phyloP scores from a whole-genome alignment of 2,113 vertebrate species.

The Myotis lucifugus region DNA sequence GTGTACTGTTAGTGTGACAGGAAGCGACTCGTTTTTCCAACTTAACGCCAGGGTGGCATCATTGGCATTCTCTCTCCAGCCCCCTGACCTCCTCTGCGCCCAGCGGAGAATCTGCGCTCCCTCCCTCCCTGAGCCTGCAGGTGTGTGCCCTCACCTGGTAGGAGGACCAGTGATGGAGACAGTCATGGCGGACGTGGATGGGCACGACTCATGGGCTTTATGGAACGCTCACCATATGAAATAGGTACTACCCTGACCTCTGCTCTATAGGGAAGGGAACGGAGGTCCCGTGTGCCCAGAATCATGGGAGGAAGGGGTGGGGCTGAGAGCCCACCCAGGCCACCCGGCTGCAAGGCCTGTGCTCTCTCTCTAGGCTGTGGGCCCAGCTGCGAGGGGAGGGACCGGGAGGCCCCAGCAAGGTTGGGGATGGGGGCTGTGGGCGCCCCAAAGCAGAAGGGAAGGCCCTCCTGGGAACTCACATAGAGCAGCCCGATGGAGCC shows the following conservation, averaged over 20 bases:
- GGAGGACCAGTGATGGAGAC: neutral
- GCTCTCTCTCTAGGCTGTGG: neutral
- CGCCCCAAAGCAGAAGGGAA: neutral
- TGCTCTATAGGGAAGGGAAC: neutral
- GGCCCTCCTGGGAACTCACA: neutral
- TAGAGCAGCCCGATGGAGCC: neutral
- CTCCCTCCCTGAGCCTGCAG: neutral
- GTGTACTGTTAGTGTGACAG: neutral
- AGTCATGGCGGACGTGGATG: accelerated
- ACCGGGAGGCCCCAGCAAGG: neutral
- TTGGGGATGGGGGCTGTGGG: neutral
- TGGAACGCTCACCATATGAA: too few species aligned
- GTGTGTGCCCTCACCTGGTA: accelerated
- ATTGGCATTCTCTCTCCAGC: neutral
- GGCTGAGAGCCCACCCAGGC: too few species aligned
- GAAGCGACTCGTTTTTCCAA: too few species aligned
- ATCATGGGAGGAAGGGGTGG: neutral
- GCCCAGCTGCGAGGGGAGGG: neutral
- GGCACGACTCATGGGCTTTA: too few species aligned
- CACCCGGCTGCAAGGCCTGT: neutral
- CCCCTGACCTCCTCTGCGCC: neutral
- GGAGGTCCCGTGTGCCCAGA: neutral
- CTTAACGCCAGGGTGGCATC: accelerated
- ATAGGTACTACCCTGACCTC: accelerated
- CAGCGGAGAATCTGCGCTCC: neutral